phyloP scores from a whole-genome alignment of 1,140 invertebrate species.

The Spodoptera frugiperda region DNA sequence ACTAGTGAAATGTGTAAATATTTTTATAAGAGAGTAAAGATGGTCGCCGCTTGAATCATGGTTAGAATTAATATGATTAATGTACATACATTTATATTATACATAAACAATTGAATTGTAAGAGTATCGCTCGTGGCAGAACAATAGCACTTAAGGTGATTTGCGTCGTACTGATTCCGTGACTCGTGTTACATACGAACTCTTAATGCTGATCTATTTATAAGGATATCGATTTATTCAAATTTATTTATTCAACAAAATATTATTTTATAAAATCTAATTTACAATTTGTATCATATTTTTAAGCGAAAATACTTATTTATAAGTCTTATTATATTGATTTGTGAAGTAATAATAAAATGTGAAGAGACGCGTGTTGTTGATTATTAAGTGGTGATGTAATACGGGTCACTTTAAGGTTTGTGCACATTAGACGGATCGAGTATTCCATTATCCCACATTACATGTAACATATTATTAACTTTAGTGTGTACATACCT shows the following conservation, averaged over 20 bases:
- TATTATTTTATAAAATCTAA: conserved; percentile 42
- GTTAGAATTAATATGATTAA: conserved; percentile 42
- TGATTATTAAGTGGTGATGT: conserved; percentile 41
- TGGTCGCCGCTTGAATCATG: conserved; percentile 54
- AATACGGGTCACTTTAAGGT: conserved; percentile 52
- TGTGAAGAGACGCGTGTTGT: background rate
- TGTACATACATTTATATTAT: conserved; percentile 46
- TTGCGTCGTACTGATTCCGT: conserved; percentile 49
- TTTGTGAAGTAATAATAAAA: conserved; percentile 29
- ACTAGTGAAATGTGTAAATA: conserved; percentile 75
- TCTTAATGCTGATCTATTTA: conserved; percentile 27
- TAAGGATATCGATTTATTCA: conserved; percentile 1
- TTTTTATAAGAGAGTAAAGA: conserved; percentile 59
- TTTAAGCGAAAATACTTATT: conserved; percentile 40
- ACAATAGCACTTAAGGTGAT: conserved; percentile 62
- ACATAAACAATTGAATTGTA: conserved; percentile 39
- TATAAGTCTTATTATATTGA: conserved; percentile 35
- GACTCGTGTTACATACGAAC: conserved; percentile 35
- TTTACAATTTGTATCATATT: conserved; percentile 44
- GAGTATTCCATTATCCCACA: conserved; percentile 38
- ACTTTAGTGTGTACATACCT: conserved; percentile 63
- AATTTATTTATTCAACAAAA: conserved; percentile 37
- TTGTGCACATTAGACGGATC: conserved; percentile 60
- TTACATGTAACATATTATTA: conserved; percentile 48
- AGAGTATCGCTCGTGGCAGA: conserved; percentile 38